These are phyloP conservation scores for Coptodon bakossiorum DNA, from an alignment of 2,113 vertebrate genomes.

Conservation along the genomic window DNA sequence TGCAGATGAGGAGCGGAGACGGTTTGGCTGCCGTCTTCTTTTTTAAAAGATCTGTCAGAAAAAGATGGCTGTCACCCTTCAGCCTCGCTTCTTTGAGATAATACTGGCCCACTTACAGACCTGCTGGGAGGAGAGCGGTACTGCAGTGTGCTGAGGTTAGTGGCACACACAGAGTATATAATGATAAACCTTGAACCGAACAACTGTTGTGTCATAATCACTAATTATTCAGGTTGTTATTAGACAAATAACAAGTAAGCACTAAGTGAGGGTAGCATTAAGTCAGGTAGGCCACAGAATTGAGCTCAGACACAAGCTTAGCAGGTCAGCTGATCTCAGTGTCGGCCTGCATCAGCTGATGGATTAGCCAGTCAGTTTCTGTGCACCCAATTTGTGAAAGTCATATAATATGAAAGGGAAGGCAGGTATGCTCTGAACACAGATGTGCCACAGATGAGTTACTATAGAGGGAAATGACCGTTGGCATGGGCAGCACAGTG, in stretches of 20 bases:
- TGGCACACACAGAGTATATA: neutral
- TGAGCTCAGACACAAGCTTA: neutral
- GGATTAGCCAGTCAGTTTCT: neutral
- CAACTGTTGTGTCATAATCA: neutral
- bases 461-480: neutral
- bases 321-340: neutral
- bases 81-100: neutral
- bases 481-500: rapidly evolving
- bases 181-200: neutral
- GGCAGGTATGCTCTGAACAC: neutral
- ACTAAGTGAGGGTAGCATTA: neutral
- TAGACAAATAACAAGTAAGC: neutral
- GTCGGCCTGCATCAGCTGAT: neutral
- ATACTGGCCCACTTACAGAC: neutral
- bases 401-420: neutral
- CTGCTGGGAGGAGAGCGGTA: neutral
- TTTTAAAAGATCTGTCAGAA: slow-evolving; percentile 26
- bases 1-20: slow-evolving; percentile 36
- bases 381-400: neutral
- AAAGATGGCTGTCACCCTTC: slow-evolving; percentile 7
- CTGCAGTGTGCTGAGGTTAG: neutral
- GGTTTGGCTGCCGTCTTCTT: slow-evolving; percentile 7
- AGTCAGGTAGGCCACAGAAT: neutral
- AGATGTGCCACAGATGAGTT: neutral
- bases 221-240: neutral